Base-by-base conservation (phyloP, 2,113 vertebrate genomes). In the Otus sunia region DNA sequence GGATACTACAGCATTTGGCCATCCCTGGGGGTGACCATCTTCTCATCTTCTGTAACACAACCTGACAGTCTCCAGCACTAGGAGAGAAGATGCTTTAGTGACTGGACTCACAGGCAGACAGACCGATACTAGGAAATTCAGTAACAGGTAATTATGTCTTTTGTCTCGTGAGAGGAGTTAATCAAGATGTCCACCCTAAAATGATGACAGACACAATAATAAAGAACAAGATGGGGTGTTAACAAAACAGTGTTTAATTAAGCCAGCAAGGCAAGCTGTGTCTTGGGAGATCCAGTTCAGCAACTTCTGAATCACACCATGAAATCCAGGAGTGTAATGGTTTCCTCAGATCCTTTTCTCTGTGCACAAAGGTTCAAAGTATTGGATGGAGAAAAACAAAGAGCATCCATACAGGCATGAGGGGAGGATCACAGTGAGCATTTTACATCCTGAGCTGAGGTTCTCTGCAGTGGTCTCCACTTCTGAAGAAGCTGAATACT, bases 201-300 rank as follows among this genome's bases (percentile, higher is more conserved):
- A 59, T 89, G 91, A 93, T 91, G 91, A 95, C 84, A 82, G 84
- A 41, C 75, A 50, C 80, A 88, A 56, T 63, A 94, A 90, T 83
- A 53, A 86, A 91, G 95, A 89, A 86, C 76, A 83, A 89, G 91
- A 78, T 62, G 84, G 85, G 93, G 88, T 89, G 95, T 77, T 66
- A 93, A 74, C 36, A 11, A 89, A 88, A 86, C 29, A 29, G 50
- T 39, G 73, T 69, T 52, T 96, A 86, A 91, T 96, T 82, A 93
- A 93, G 52, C n/a, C 71, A 79, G 20, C 39, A n/a, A 60, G 79
- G 71, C 1, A 16, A 95, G 88, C 79, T 36, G 0, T 52, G 93
- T 39, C 60, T 79, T 91, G 67, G 72, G 62, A 78, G 72, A 91
- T 32, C 93, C 93, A 66, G 95, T 93, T 71, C 45, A 78, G 67